Base-by-base conservation (phyloP, 2,113 vertebrate species). In the Ictalurus punctatus region DNA sequence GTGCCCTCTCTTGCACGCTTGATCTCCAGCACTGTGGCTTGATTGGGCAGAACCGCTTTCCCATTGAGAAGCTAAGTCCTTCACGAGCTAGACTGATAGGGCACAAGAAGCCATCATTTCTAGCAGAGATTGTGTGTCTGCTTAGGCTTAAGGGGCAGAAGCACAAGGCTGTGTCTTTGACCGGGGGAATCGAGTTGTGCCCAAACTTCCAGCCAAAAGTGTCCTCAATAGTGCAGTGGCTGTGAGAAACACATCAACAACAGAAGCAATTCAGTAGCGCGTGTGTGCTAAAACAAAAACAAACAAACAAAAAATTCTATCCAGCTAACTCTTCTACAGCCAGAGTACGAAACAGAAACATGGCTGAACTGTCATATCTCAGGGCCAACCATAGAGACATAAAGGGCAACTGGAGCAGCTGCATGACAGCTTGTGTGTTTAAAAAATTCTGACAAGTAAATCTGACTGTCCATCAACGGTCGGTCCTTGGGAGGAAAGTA, bases 61-160 rank as follows among this genome's bases (percentile, higher is more conserved):
- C 74, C 40, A 84, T 25, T 37, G 34, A 40, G 21, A 2, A 78
- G 30, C 40, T 74, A 71, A 58, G 54, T 65, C 67, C n/a, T 84
- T n/a, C 25, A 23, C 2, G 10, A 56, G 34, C 59, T 52, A 65
- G 13, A 56, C 69, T 63, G 76, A 80, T 73, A 59, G 17, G 27
- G 40, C 30, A 34, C 69, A 2, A 1, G 58, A 86, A 61, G 80
- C 30, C 7, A 48, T 85, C 61, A 59, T 59, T 87, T 54, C 86
- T 83, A 87, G 71, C 58, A 87, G 40, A 71, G 73, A 90, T 87
- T 30, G 14, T n/a, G 14, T 58, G 86, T 69, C 81, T 83, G 63
- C 23, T 74, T 82, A 48, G 78, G 25, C 54, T 61, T 23, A 73
- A 61, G 21, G 30, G 30, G 71, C 40, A 48, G 27, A 27, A 21